A percentile compares a stretch with the other conserved stretches of the same genome.
phyloP scores from a whole-genome alignment of 2,888 invertebrate species.

The Merodon equestris region DNA sequence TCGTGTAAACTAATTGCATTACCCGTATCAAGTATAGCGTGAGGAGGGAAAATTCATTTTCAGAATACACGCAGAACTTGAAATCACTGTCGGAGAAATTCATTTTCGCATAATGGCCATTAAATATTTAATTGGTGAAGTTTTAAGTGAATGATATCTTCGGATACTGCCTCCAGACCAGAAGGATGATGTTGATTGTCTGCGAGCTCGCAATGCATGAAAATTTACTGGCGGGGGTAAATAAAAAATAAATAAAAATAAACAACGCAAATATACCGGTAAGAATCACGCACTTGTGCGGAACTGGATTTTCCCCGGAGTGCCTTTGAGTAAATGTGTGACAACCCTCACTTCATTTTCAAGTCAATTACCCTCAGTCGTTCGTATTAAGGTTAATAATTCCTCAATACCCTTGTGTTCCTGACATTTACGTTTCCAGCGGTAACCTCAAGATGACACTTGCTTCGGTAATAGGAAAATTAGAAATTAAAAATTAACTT shows the following conservation, averaged over 20 bases:
- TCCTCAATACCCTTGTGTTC: conserved; percentile 31
- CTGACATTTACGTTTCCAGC: conserved; percentile 41
- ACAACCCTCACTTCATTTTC: conserved; percentile 22
- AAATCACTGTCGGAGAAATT: conserved; percentile 35
- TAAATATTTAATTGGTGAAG: conserved; percentile 56
- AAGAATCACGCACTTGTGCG: conserved; percentile 1
- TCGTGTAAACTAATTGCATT: conserved; percentile 54
- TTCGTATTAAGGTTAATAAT: conserved; percentile 46
- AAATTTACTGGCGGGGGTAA: too few relatives aligned
- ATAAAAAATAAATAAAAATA: background rate
- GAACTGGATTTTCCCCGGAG: conserved; percentile 16
- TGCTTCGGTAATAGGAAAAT: conserved; percentile 46
- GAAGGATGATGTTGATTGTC: background rate
- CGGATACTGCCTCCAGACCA: conserved; percentile 9
- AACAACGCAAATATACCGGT: conserved; percentile 6
- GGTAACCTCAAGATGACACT: conserved; percentile 44
- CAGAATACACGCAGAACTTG: conserved; percentile 46
- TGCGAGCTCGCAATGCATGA: background rate
- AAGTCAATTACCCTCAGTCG: conserved; percentile 31
- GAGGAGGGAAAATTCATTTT: conserved; percentile 45
- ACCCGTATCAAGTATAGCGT: conserved; percentile 31
- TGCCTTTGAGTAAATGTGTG: conserved; percentile 27
- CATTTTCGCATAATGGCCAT: conserved; percentile 38
- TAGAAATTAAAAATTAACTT: conserved; percentile 50
- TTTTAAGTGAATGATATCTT: conserved; percentile 29